Base-by-base conservation (phyloP, 2,888 invertebrate species). In the Mylabris sibirica region DNA sequence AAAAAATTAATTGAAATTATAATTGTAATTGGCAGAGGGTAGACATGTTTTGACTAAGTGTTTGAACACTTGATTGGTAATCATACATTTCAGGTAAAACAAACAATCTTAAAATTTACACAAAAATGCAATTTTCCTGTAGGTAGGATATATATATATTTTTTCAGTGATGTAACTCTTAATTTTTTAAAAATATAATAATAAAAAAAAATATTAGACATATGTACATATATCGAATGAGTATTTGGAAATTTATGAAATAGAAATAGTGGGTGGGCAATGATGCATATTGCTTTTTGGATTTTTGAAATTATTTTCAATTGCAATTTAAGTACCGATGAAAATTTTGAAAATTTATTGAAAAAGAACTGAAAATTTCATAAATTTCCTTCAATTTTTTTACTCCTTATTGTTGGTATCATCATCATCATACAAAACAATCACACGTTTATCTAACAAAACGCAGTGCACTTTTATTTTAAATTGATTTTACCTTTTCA, bases 51-150 rank as follows among this genome's bases (percentile, higher is more conserved):
- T 81, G 81, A 81, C 81, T 81, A 80, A 79, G 78, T 80, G 79
- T 75, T 76, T 79, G 79, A 80, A 80, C 79, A 80, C 80, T 79
- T 80, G 75, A 78, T 76, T 80, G 81, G 81, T 81, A 81, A 81
- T 80, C 80, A 80, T 79, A 76, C 75, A 78, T 77, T 77, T 80
- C 77, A 79, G 79, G 80, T 79, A 80, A 41, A 57, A 63, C 30
- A 57, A 44, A 63, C 35, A 68, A 71, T 66, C 68, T 70, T 70
- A 67, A 65, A 30, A 70, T 38, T 60, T 74, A 75, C 71, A 70
- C 74, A 76, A 76, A 70, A 70, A 70, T 70, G 70, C 70, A 68
- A 68, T 64, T 68, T 70, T 67, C 70, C 66, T 71, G 49, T 17
- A n/a, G n/a, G n/a, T n/a, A n/a, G n/a, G n/a, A n/a, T n/a, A n/a